Evolutionary conservation across 1,140 invertebrate species (phyloP), one percentile per base, ranked within the genome.

Genomic region (Anagrus nilaparvatae): DNA sequence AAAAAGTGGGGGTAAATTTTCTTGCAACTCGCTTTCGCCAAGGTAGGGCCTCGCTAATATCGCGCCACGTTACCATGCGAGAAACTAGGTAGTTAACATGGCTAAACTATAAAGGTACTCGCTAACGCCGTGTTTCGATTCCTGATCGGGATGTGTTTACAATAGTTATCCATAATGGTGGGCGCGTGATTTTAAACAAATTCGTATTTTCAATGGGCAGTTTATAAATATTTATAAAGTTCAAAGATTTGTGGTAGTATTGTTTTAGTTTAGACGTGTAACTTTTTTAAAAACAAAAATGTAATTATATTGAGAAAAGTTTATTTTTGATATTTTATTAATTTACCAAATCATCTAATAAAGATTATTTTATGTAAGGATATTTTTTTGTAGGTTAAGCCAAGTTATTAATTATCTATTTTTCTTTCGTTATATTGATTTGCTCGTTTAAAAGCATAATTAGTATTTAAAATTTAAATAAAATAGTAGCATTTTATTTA

Each of bases 151-250:
- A n/a, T n/a, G n/a, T n/a, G n/a, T n/a, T n/a, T n/a, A n/a, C n/a
- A n/a, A n/a, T n/a, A n/a, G n/a, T n/a, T n/a, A n/a, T n/a, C 65
- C 69, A 71, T 69, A 76, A 77, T 77, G 74, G 74, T 76, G 73
- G 75, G 76, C 75, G 75, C 75, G 75, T 76, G 73, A 77, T 77
- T 77, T 78, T 77, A 72, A 78, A 78, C 73, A 70, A 70, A 69
- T 67, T 67, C 59, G 63, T 58, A 64, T 21, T 43, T 24, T 24
- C 6, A 1, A 4, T 20, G 20, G 30, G 24, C 13, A 30, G 44
- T 37, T 23, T 5, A 20, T n/a, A 18, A 8, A n/a, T 14, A 47
- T 36, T 36, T 23, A n/a, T 29, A 29, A 27, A n/a, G 5, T 33
- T 24, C 16, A 16, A 4, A 4, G 16, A 1, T 9, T 13, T 14